Evolutionary conservation across 2,113 vertebrate species (phyloP).

Genomic region (Hepsetus odoe): DNA sequence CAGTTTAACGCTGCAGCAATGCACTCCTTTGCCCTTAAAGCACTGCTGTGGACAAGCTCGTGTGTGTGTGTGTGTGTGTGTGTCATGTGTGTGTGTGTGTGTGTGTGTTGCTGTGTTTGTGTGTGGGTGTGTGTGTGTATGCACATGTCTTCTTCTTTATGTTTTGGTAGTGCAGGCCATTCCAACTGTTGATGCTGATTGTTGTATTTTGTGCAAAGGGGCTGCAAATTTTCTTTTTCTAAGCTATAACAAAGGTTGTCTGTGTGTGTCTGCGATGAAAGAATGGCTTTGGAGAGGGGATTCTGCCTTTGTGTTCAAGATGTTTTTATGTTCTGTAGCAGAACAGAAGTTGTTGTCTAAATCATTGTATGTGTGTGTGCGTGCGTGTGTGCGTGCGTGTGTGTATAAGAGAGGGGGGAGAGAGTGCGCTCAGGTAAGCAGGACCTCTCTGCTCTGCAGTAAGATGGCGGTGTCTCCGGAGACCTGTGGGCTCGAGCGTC

Average conservation of each 20-base stretch:
- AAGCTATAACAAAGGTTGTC: too few relatives aligned
- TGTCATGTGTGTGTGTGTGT: too few relatives aligned
- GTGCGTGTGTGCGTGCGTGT: constrained; percentile 23
- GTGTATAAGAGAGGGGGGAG: constrained; percentile 3
- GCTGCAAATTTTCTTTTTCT: background rate
- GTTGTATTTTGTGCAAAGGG: background rate
- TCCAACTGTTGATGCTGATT: background rate
- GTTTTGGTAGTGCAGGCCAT: background rate
- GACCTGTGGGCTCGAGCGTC: constrained; percentile 43
- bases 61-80: too few relatives aligned
- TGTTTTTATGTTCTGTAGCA: constrained; percentile 60
- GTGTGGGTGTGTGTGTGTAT: too few relatives aligned
- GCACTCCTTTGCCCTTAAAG: background rate
- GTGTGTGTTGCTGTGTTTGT: too few relatives aligned
- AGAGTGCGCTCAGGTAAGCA: constrained; percentile 47
- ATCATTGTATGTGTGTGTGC: constrained; percentile 35
- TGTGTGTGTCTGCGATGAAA: too few relatives aligned
- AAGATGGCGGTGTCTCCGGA: constrained; percentile 51
- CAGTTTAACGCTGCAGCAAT: constrained; percentile 13
- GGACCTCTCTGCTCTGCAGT: constrained; percentile 50
- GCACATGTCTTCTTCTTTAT: too few relatives aligned
- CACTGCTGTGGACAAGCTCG: background rate
- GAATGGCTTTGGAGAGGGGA: too few relatives aligned
- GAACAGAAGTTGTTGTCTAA: constrained; percentile 26
- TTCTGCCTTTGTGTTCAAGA: constrained; percentile 32